Conservation (phyloP, 2,888 invertebrate species). For the Diarsia rubi region DNA sequence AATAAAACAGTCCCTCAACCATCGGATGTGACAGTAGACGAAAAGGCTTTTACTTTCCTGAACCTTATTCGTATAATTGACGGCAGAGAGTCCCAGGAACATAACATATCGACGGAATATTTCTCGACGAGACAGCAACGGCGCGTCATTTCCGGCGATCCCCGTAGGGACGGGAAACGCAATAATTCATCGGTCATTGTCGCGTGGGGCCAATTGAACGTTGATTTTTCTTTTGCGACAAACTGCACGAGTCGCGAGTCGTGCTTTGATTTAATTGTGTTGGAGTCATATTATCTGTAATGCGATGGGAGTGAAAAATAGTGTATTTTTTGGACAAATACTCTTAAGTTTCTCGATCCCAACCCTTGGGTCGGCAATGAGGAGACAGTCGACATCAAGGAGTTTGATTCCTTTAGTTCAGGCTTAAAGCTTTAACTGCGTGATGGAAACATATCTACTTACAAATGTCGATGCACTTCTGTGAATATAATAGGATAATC, state of each 20-base stretch:
- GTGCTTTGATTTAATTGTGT: conserved; percentile 60
- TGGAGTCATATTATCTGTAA: neutral
- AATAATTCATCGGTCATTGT: conserved; percentile 87
- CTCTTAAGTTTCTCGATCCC: neutral
- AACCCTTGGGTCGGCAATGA: neutral
- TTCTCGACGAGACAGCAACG: conserved; percentile 72
- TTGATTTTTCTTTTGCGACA: conserved; percentile 79
- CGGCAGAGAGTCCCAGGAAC: conserved; percentile 62
- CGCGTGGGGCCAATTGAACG: conserved; percentile 82
- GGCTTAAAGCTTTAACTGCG: neutral
- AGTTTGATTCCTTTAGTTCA: too few relatives aligned
- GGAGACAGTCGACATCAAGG: neutral
- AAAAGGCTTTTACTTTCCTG: conserved; percentile 55
- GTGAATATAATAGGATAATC: neutral
- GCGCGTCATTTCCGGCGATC: conserved; percentile 74
- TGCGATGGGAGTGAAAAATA: neutral
- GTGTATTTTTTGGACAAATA: neutral
- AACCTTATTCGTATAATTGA: conserved; percentile 72
- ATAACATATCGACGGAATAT: conserved; percentile 76
- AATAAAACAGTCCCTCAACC: conserved; percentile 49
- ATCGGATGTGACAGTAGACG: conserved; percentile 38
- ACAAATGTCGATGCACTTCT: neutral
- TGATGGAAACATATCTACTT: neutral
- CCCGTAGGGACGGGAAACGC: conserved; percentile 77
- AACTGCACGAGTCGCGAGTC: conserved; percentile 54